Evolutionary conservation across 2,888 invertebrate species (phyloP), one percentile per base, ranked within the genome.

Genomic region (Antitype chi): DNA sequence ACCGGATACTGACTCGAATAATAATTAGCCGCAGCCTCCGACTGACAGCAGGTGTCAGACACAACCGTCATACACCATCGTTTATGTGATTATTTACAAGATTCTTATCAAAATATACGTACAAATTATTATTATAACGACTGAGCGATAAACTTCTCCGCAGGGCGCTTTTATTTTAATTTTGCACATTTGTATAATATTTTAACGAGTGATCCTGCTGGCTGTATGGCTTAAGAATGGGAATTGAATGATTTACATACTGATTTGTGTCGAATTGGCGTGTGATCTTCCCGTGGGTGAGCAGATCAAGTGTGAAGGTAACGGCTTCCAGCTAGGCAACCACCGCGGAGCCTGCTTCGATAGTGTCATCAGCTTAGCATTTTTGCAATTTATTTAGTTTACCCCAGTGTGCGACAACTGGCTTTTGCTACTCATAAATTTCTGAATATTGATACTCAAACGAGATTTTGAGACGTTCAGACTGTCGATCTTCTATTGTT

Each of bases 111-210:
- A 86, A 72, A 72, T 74, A 76, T 80, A 70, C 59, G 63, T 67
- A 78, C 71, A 80, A 76, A 79, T 84, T 66, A 52, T 74, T 79
- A 88, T 87, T 81, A 77, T 84, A 60, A 80, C 74, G 74, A 73
- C 52, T 28, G 32, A 73, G 28, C 74, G 57, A 75, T 87, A 81
- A 86, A 80, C n/a, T 53, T 74, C 87, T 69, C 88, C 43, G 74
- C 88, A 80, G 88, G 88, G 85, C n/a, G 76, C 74, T 84, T 77
- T 78, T 80, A 81, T 84, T 81, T 84, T 84, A 73, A 80, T 78
- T 79, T 78, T 74, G 81, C 85, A 74, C 74, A 85, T 85, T 84
- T 80, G 73, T 85, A 78, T 85, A 67, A 84, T 68, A 80, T 86
- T 73, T 86, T 84, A 85, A 85, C 69, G 85, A 85, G 68, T 59